Evolutionary conservation across 2,797 vertebrate species (phyloP).

Genomic region (Labeo calbasu): DNA sequence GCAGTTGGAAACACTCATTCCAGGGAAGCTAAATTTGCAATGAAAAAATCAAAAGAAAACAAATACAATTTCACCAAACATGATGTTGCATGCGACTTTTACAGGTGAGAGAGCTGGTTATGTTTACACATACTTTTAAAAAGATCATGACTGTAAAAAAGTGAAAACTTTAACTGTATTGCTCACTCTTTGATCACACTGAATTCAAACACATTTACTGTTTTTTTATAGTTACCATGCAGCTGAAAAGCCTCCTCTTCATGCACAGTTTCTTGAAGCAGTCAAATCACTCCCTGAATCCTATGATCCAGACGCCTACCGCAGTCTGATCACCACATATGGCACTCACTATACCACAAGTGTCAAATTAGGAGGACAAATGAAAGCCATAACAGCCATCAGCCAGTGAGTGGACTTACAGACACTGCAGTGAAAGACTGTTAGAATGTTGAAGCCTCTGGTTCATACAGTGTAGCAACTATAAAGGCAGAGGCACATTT

Average conservation of each 20-base stretch:
- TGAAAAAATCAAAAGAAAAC: no score
- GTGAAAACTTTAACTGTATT: background rate
- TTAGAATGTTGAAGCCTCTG: conserved; percentile 64
- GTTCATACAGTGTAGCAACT: conserved; percentile 12
- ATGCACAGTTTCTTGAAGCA: conserved; percentile 51
- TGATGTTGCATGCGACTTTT: conserved; percentile 38
- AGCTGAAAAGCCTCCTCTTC: no score
- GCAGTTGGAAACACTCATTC: conserved; percentile 21
- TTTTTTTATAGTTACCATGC: no score
- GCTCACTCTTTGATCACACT: background rate
- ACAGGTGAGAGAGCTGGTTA: conserved; percentile 34
- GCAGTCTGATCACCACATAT: conserved; percentile 64
- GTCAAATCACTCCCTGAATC: conserved; percentile 58
- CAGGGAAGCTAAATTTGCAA: conserved; percentile 6
- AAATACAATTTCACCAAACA: conserved; percentile 32
- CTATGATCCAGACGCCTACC: conserved; percentile 56
- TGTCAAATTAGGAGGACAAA: conserved; percentile 66
- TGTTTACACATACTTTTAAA: background rate
- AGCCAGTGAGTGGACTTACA: conserved; percentile 1
- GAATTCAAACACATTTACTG: no score
- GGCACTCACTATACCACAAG: conserved; percentile 74
- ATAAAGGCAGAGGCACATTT: background rate
- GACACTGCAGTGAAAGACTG: no score
- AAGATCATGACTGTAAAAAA: background rate
- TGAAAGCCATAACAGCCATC: conserved; percentile 67